phyloP scores from a whole-genome alignment of 2,113 vertebrate genomes.

The Eudyptes chrysolophus region DNA sequence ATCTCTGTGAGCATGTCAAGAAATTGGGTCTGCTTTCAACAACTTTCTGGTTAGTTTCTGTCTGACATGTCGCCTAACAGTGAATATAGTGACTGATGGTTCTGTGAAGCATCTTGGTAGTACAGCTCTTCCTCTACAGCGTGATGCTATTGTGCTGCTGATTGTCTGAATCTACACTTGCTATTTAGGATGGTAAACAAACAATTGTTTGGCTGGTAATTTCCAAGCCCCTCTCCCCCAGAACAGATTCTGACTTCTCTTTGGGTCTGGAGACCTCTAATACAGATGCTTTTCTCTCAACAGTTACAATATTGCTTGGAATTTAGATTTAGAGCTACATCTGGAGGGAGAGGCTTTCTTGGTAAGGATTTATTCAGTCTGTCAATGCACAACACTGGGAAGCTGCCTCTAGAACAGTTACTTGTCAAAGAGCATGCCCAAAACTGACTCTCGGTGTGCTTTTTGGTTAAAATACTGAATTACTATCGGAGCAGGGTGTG shows the following conservation, averaged over 20 bases:
- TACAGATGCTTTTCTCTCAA: neutral
- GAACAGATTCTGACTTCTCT: neutral
- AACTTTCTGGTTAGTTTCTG: neutral
- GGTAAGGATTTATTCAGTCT: neutral
- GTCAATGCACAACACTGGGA: neutral
- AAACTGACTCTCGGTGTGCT: neutral
- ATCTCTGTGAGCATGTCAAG: neutral
- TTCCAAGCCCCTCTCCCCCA: neutral
- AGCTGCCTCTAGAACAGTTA: neutral
- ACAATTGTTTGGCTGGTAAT: neutral
- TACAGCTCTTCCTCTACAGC: neutral
- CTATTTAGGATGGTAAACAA: neutral
- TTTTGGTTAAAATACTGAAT: neutral
- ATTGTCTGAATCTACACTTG: neutral
- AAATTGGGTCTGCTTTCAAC: neutral
- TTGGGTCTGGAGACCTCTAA: neutral
- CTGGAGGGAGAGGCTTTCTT: neutral
- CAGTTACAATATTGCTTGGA: neutral
- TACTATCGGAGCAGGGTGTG: neutral
- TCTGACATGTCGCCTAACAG: rapidly evolving
- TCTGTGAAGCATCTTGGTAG: neutral
- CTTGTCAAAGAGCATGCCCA: neutral
- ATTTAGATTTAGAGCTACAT: neutral
- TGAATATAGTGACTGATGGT: neutral
- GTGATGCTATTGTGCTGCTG: neutral